Conservation (phyloP, 2,113 vertebrate species). For the Osmerus eperlanus region DNA sequence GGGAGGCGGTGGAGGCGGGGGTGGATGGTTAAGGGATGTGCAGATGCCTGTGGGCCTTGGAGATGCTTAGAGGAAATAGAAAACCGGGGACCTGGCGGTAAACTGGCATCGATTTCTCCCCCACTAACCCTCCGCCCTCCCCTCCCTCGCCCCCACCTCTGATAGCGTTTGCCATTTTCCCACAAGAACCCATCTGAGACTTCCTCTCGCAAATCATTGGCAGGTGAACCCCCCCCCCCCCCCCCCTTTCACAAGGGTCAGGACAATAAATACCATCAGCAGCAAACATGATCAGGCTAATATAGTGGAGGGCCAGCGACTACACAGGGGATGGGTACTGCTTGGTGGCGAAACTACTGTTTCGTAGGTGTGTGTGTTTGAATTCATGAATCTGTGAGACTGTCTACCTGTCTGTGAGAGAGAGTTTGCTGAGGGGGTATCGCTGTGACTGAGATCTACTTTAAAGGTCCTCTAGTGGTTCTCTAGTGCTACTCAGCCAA, state of each 20-base stretch:
- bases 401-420: not conserved
- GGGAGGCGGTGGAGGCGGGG: not conserved
- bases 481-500: constrained; percentile 17
- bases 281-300: constrained; percentile 26
- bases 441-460: constrained; percentile 21
- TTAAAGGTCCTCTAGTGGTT: constrained; percentile 22
- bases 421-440: constrained; percentile 11
- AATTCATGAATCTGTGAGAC: not conserved
- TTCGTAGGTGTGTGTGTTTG: not conserved
- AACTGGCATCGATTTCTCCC: constrained; percentile 41
- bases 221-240: constrained; percentile 7
- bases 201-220: constrained; percentile 39
- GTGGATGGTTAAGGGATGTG: constrained; percentile 28
- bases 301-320: constrained; percentile 3
- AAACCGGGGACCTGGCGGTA: constrained; percentile 19
- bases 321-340: not conserved
- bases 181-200: constrained; percentile 31
- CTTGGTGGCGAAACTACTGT: not conserved
- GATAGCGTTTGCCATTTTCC: constrained; percentile 42
- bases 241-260: not conserved
- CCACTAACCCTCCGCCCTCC: not conserved
- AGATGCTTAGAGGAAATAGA: constrained; percentile 31
- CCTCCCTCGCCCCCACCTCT: constrained; percentile 12
- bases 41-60: constrained; percentile 15
- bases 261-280: constrained; percentile 42